A percentile compares a stretch with the other conserved stretches of the same genome.
Conservation (phyloP, 2,113 vertebrate genomes). For the Hipposideros armiger region DNA sequence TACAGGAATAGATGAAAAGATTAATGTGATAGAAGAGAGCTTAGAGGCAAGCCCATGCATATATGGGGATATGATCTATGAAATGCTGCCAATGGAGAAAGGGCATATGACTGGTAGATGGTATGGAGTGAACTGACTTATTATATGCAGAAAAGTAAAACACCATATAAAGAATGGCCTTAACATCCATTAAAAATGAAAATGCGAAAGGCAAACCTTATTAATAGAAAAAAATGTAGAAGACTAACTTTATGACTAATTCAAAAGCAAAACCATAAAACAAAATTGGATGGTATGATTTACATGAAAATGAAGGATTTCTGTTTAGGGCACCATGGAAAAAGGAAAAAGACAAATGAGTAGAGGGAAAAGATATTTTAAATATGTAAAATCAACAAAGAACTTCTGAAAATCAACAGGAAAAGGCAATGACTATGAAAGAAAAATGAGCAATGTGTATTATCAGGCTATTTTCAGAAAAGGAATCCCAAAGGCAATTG, state of each 20-base stretch:
- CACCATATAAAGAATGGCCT: not conserved
- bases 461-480: not conserved
- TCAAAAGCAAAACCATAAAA: not conserved
- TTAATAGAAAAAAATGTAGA: not conserved
- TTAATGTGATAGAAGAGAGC: not conserved
- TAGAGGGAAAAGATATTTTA: not conserved
- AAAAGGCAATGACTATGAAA: not conserved
- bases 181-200: not conserved
- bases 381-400: not conserved
- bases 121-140: not conserved
- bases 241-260: not conserved
- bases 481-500: not conserved
- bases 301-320: not conserved
- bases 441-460: not conserved
- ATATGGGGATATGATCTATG: not conserved
- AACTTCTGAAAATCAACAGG: not conserved
- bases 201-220: not conserved
- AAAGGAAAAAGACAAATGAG: not conserved
- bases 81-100: constrained; percentile 9
- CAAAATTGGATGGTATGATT: not conserved
- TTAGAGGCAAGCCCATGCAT: not conserved
- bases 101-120: not conserved
- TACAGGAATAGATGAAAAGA: not conserved
- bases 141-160: not conserved
- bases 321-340: not conserved